Base-by-base conservation (phyloP, 2,113 vertebrate genomes). In the Pangasianodon gigas region DNA sequence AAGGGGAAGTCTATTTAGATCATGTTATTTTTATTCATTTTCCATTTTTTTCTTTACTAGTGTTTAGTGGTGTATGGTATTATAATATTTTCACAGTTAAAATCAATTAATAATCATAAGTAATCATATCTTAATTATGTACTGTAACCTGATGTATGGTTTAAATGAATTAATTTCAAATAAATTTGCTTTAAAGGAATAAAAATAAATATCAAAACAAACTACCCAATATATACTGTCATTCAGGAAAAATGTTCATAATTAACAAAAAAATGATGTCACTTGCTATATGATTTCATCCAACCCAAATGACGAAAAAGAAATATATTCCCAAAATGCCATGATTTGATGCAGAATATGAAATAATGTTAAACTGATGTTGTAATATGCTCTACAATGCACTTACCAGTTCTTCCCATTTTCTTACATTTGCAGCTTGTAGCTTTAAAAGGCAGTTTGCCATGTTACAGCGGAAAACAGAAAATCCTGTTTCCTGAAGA, bases 131-230 rank as follows among this genome's bases (percentile, higher is more conserved):
- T 74, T 52, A 29, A 46, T 4, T 65, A n/a, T 37, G 60, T 67
- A 19, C 8, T 24, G 9, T 2, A 75, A 32, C 10, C 0, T 56
- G 74, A 65, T 8, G 29, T 37, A 41, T 18, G 56, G 41, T 60
- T 62, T 51, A 80, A 62, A 65, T 48, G 52, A 87, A 87, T 62
- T 87, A 19, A 44, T 75, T 75, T 37, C 37, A 71, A 71, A 37
- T 18, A 6, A n/a, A n/a, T n/a, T n/a, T n/a, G 0, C 58, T 21
- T 24, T 60, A 37, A 37, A 37, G 24, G 21, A 24, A 60, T 60
- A 67, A 19, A 41, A 74, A 74, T 19, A 6, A 74, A 41, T 74
- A 41, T 5, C 8, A 69, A 32, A 32, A 32, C 29, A 69, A 32
- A n/a, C 11, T 65, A 29, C 13, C 3, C 4, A 32, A 16, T 69